These are phyloP conservation scores for Parazoanthus atlanticus DNA, from an alignment of 92 coral and sea anemone genomes.

Conservation along the genomic window DNA sequence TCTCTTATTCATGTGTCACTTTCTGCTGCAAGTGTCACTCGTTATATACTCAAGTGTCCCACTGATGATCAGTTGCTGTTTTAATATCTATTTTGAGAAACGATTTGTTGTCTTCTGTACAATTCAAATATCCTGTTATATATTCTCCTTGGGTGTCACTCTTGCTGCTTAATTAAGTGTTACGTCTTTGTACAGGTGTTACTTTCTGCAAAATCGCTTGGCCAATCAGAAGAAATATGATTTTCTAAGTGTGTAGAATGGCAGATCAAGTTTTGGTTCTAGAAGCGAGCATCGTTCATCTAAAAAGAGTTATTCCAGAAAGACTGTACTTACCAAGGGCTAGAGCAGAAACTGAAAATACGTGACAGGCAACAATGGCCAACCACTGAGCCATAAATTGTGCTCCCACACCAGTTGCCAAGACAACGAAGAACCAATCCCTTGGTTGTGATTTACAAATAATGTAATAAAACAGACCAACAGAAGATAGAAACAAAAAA, in stretches of 20 bases:
- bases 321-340: conserved; percentile 57
- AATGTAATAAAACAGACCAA: conserved; percentile 68
- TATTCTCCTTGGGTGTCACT: too few relatives aligned
- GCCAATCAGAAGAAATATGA: too few relatives aligned
- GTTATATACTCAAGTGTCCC: not conserved
- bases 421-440: conserved; percentile 51
- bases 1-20: not conserved
- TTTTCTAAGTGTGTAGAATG: not conserved
- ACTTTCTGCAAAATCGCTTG: not conserved
- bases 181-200: too few relatives aligned
- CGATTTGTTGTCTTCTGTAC: too few relatives aligned
- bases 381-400: conserved; percentile 82
- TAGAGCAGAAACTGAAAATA: conserved; percentile 68
- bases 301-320: not conserved
- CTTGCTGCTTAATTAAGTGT: not conserved
- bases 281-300: not conserved
- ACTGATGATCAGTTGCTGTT: too few relatives aligned
- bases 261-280: not conserved
- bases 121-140: not conserved
- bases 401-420: conserved; percentile 70
- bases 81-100: too few relatives aligned
- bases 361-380: conserved; percentile 75
- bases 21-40: not conserved
- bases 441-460: conserved; percentile 52
- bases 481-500: conserved; percentile 52